Evolutionary conservation across 2,113 vertebrate genomes (phyloP), one percentile per base, ranked within the genome.

Genomic region (Pao palembangensis): DNA sequence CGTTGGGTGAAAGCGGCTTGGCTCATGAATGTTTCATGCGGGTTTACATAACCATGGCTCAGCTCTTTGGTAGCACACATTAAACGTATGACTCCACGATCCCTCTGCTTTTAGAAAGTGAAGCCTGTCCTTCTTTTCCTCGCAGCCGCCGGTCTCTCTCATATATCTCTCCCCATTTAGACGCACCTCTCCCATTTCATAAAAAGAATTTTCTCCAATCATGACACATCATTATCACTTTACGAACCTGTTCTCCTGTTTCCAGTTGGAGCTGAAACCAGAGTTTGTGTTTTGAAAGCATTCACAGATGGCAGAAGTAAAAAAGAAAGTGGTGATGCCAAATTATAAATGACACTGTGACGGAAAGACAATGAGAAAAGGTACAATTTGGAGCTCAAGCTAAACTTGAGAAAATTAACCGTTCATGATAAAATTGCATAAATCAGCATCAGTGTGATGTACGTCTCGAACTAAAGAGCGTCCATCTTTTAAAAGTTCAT

Each of bases 21-120:
- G 41, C 75, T 73, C 63, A 82, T 87, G 71, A 79, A 85, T 80
- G 58, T 84, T 87, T 83, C 17, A 84, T 84, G 61, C 51, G 51
- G 60, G 69, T 84, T 83, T 83, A 83, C 65, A 71, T 83, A 80
- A 80, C 72, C 73, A 71, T 73, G 76, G 67, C 68, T 79, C 69
- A 69, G 69, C 70, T 72, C 58, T 82, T 81, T 74, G 69, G 51
- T 75, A 44, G 19, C 55, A 47, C 54, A 66, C 51, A 19, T 43
- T 50, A 58, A 73, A 77, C 56, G 54, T 75, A 51, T 72, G 64
- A 84, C 72, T 71, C 44, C 53, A 76, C 56, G 68, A 80, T 60
- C 25, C 34, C 67, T 69, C 63, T 64, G 34, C 64, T 61, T 28
- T 17, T 12, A 38, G 34, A 38, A 38, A 38, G 8, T 38, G 34